A percentile compares a stretch with the other conserved stretches of the same genome.
phyloP scores from a whole-genome alignment of 2,797 vertebrate genomes.

The Denticeps clupeoides region DNA sequence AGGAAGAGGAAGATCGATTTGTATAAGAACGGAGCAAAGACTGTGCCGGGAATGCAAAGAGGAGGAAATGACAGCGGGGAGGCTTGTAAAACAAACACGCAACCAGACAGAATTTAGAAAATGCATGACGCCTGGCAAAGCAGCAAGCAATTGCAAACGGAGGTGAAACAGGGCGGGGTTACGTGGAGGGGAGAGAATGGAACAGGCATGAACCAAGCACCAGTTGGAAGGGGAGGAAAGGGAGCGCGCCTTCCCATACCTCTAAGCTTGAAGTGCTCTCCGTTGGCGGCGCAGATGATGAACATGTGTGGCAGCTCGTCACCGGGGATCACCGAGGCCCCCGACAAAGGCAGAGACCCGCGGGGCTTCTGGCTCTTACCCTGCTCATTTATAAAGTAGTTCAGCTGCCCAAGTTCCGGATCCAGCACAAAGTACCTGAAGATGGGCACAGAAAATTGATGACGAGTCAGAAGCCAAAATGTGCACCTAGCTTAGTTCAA shows the following conservation, averaged over 20 bases:
- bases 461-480: not conserved
- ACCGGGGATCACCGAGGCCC: slow-evolving; percentile 69
- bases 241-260: slow-evolving; percentile 49
- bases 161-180: no score
- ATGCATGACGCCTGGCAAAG: no score
- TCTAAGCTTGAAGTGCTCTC: slow-evolving; percentile 80
- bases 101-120: no score
- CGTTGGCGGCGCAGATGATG: slow-evolving; percentile 66
- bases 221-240: no score
- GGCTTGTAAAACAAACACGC: no score
- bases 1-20: no score
- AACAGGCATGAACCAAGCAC: no score
- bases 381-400: slow-evolving; percentile 78
- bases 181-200: no score
- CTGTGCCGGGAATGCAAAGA: no score
- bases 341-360: slow-evolving; percentile 70
- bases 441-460: slow-evolving; percentile 3
- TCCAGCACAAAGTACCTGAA: slow-evolving; percentile 82
- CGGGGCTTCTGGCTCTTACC: slow-evolving; percentile 73
- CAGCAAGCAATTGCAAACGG: no score
- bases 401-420: slow-evolving; percentile 70
- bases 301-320: slow-evolving; percentile 81
- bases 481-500: slow-evolving; percentile 82
- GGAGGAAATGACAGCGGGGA: no score
- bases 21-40: no score